These are phyloP conservation scores for Theropithecus gelada DNA, from an alignment of 2,113 vertebrate species.

Conservation along the genomic window DNA sequence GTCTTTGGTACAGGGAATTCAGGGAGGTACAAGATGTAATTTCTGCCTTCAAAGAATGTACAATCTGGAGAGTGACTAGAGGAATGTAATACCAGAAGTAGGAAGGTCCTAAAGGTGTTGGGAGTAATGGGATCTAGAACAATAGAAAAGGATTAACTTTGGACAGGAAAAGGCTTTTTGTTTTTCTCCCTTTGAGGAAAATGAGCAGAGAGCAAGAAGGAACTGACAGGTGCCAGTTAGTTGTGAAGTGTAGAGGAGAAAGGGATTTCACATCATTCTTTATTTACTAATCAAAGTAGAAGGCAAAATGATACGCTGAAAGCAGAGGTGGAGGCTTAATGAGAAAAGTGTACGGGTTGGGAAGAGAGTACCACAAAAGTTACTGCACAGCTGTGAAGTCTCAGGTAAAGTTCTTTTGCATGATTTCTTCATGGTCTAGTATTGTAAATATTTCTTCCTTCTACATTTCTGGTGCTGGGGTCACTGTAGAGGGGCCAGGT, in stretches of 20 bases:
- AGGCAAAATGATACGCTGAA: neutral
- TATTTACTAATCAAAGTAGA: slow-evolving; percentile 23
- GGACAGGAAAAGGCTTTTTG: neutral
- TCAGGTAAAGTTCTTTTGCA: neutral
- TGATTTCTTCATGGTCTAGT: neutral
- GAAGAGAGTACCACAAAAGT: neutral
- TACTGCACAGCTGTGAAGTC: neutral
- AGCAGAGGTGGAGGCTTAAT: neutral
- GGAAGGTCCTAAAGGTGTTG: neutral
- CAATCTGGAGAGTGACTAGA: neutral
- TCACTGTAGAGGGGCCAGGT: neutral
- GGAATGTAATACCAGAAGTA: neutral
- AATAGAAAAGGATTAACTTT: neutral
- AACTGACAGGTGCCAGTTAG: neutral
- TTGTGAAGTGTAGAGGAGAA: neutral
- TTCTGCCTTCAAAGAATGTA: neutral
- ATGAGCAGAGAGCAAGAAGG: neutral
- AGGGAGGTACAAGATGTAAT: neutral
- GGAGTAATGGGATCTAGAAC: neutral
- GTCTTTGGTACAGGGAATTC: neutral
- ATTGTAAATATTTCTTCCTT: neutral
- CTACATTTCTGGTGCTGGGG: neutral
- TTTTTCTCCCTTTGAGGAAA: neutral
- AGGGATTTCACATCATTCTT: neutral
- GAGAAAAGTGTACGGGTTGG: neutral